A percentile compares a stretch with the other conserved stretches of the same genome.
These are phyloP conservation scores for Anoplopoma fimbria DNA, from an alignment of 2,113 vertebrate species.

Conservation along the genomic window DNA sequence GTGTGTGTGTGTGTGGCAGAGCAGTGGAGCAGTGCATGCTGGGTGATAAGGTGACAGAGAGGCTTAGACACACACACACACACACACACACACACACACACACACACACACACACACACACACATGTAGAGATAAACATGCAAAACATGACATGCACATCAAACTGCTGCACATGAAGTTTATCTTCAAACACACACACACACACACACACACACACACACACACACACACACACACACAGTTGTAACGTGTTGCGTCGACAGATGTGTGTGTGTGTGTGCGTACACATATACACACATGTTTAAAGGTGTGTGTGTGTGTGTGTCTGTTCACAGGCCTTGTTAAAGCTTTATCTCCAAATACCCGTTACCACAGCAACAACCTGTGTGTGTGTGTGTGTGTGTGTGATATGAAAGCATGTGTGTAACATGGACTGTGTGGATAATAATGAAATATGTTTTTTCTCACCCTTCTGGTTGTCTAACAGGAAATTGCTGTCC, in stretches of 20 bases:
- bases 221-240: not conserved
- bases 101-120: conserved; percentile 2
- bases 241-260: not conserved
- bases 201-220: conserved; percentile 3
- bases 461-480: conserved; percentile 89
- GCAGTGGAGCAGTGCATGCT: conserved; percentile 58
- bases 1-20: conserved; percentile 35
- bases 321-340: not conserved
- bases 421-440: not conserved
- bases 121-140: conserved; percentile 41
- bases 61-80: conserved; percentile 45
- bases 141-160: conserved; percentile 46
- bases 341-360: too few relatives aligned
- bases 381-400: conserved; percentile 1
- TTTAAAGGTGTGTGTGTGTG: not conserved
- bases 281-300: too few relatives aligned
- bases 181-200: conserved; percentile 35
- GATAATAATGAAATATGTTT: too few relatives aligned
- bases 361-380: too few relatives aligned
- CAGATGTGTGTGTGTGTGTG: not conserved
- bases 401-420: conserved; percentile 14
- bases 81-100: conserved; percentile 15
- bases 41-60: conserved; percentile 64
- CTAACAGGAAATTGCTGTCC: conserved; percentile 91
- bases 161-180: conserved; percentile 32